Conservation (phyloP, 2,888 invertebrate species). For the Tortrix viridana region DNA sequence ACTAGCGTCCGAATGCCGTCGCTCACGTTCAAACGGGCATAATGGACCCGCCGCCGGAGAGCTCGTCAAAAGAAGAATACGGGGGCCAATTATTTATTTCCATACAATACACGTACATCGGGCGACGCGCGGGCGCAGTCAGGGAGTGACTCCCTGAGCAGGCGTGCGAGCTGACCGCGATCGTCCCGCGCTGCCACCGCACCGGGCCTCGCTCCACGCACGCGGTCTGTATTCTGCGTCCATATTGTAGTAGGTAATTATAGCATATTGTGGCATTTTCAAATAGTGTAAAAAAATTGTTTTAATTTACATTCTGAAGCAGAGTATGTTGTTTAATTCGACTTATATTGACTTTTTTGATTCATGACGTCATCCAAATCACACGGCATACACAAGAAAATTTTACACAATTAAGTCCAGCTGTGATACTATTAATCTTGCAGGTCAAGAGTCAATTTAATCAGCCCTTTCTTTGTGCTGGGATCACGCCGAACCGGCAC, state of each 20-base stretch:
- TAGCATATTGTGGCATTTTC: not conserved
- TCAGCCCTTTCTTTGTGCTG: constrained; percentile 49
- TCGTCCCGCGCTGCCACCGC: constrained; percentile 37
- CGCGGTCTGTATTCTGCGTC: too few species aligned
- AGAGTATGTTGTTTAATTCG: not conserved
- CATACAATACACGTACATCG: constrained; percentile 80
- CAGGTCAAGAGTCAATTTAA: constrained; percentile 68
- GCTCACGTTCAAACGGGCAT: constrained; percentile 75
- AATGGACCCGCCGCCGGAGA: constrained; percentile 75
- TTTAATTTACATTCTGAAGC: too few species aligned
- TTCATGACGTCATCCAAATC: constrained; percentile 10
- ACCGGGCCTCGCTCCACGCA: too few species aligned
- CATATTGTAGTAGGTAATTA: too few species aligned
- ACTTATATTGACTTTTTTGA: too few species aligned
- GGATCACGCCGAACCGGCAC: constrained; percentile 39
- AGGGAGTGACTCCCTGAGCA: constrained; percentile 68
- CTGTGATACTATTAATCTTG: constrained; percentile 63
- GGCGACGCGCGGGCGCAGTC: constrained; percentile 70
- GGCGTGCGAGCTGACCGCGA: constrained; percentile 48
- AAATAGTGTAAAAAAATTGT: too few species aligned
- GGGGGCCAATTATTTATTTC: constrained; percentile 80
- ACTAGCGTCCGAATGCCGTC: constrained; percentile 79
- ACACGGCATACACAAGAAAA: constrained; percentile 30
- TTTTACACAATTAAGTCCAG: constrained; percentile 37
- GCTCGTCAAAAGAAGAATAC: constrained; percentile 83